Conservation (phyloP, 2,888 invertebrate species). For the Villa cingulata region DNA sequence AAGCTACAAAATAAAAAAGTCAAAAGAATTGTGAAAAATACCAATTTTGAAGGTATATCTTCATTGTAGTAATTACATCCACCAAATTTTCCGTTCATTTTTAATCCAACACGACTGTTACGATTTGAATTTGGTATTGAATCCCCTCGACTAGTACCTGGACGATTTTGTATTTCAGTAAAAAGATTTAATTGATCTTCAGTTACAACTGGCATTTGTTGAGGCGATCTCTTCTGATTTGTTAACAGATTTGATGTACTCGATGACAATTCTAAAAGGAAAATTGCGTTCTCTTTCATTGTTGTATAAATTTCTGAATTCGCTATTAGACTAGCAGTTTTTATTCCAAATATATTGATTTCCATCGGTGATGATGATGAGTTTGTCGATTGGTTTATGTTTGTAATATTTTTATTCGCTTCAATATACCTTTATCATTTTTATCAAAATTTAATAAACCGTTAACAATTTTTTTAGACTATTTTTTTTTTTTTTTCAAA, state of each 20-base stretch:
- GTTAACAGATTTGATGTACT: conserved; percentile 31
- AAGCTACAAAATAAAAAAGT: conserved; percentile 10
- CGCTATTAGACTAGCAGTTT: conserved; percentile 30
- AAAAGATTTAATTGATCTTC: conserved; percentile 31
- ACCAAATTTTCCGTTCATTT: conserved; percentile 21
- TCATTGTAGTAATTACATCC: not conserved
- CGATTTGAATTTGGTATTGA: conserved; percentile 17
- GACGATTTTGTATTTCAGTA: conserved; percentile 29
- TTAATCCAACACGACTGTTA: conserved; percentile 28
- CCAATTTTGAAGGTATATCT: no score
- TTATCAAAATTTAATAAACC: not conserved
- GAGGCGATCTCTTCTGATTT: conserved; percentile 27
- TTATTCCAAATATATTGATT: conserved; percentile 36
- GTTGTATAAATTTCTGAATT: conserved; percentile 39
- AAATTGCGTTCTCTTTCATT: conserved; percentile 89
- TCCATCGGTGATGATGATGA: conserved; percentile 30
- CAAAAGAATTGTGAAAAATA: no score
- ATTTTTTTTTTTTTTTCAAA: not conserved
- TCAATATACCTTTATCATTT: conserved; percentile 27
- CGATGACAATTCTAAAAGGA: conserved; percentile 78
- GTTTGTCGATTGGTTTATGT: conserved; percentile 28
- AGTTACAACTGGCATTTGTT: conserved; percentile 34
- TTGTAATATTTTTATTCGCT: conserved; percentile 30
- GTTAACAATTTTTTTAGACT: not conserved
- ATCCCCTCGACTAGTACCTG: conserved; percentile 31